Conservation (phyloP, 2,888 invertebrate genomes). For the Diarsia mendica region DNA sequence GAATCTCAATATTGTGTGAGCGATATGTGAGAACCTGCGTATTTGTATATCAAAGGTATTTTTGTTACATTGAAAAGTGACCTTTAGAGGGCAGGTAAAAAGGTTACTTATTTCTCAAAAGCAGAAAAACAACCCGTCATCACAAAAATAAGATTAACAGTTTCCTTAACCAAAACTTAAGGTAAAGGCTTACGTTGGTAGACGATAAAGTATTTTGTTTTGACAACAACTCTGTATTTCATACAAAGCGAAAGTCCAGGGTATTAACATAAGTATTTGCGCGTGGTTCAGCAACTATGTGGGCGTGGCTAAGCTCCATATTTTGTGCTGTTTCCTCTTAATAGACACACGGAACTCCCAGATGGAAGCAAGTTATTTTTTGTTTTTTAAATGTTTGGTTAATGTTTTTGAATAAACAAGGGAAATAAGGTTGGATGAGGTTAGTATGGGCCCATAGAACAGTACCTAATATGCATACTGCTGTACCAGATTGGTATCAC, state of each 20-base stretch:
- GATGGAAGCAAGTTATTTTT: neutral
- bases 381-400: conserved; percentile 7
- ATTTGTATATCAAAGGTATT: too few relatives aligned
- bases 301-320: conserved; percentile 36
- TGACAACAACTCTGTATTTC: conserved; percentile 18
- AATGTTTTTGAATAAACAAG: neutral
- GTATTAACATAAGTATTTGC: conserved; percentile 46
- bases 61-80: neutral
- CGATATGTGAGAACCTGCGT: neutral
- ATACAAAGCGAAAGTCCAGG: conserved; percentile 13
- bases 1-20: neutral
- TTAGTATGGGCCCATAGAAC: neutral
- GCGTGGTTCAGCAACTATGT: conserved; percentile 26
- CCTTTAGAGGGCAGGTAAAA: neutral
- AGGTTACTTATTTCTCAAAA: neutral
- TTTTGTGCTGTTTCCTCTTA: conserved; percentile 30
- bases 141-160: conserved; percentile 32
- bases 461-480: neutral
- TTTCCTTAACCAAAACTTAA: conserved; percentile 38
- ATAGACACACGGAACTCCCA: neutral
- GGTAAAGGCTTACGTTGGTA: conserved; percentile 22
- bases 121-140: conserved; percentile 23
- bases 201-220: conserved; percentile 42
- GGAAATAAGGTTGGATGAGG: neutral
- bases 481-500: neutral